Evolutionary conservation across 2,113 vertebrate genomes (phyloP).

Genomic region (Sorex fumeus): DNA sequence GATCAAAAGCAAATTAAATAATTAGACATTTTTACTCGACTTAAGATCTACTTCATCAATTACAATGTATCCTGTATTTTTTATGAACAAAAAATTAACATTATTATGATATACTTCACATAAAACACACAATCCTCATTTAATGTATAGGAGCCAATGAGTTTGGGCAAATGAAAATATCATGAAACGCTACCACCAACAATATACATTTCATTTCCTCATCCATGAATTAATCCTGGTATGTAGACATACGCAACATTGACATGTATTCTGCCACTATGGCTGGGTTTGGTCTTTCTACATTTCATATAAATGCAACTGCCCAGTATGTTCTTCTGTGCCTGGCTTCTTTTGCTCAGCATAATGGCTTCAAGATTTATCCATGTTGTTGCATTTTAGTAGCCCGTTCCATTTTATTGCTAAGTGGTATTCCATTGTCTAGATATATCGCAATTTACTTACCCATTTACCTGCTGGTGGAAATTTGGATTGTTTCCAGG

Average conservation of each 20-base stretch:
- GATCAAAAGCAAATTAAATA: slow-evolving; percentile 45
- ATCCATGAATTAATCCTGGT: neutral
- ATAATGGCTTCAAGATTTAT: slow-evolving; percentile 3
- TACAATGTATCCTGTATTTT: neutral
- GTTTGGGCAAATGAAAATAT: neutral
- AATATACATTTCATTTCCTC: neutral
- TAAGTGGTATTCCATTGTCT: slow-evolving; percentile 36
- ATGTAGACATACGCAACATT: neutral
- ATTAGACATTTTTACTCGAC: slow-evolving; percentile 23
- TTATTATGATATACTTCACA: neutral
- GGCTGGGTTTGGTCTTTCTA: slow-evolving; percentile 12
- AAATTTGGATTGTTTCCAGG: slow-evolving; percentile 34
- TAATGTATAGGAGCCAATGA: slow-evolving; percentile 5
- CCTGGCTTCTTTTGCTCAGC: slow-evolving; percentile 38
- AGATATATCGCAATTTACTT: neutral
- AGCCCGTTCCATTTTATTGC: slow-evolving; percentile 7
- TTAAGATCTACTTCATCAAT: slow-evolving; percentile 32
- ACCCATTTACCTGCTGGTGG: neutral
- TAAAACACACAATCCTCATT: neutral
- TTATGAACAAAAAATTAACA: neutral
- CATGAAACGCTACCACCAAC: neutral
- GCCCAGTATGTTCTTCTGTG: neutral
- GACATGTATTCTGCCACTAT: neutral
- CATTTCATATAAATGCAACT: slow-evolving; percentile 32
- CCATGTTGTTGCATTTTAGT: neutral